Evolutionary conservation across 2,113 vertebrate genomes (phyloP).

Genomic region (Brachyistius frenatus): DNA sequence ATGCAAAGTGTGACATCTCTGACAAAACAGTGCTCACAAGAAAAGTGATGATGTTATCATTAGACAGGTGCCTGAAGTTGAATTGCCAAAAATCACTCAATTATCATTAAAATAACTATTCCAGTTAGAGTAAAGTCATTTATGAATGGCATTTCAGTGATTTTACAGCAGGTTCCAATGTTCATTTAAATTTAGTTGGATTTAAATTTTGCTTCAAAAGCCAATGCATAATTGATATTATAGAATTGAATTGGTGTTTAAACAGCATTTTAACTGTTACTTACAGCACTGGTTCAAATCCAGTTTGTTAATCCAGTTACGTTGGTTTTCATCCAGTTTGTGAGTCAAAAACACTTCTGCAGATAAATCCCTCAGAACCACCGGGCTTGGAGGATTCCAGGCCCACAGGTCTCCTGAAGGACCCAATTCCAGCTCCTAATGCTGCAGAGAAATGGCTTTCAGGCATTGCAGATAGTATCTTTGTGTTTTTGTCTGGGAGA

Average conservation of each 20-base stretch:
- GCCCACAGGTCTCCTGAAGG: constrained; percentile 49
- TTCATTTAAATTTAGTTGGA: not conserved
- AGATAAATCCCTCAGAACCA: constrained; percentile 49
- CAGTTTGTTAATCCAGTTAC: constrained; percentile 2
- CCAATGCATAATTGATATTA: not conserved
- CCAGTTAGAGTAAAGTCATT: no score
- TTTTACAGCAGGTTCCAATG: not conserved
- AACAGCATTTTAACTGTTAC: not conserved
- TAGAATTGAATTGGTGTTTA: not conserved
- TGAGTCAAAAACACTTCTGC: constrained; percentile 26
- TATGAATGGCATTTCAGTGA: not conserved
- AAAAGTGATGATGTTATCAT: no score
- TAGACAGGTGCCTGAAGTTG: no score
- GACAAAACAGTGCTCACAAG: no score
- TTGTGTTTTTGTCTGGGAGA: constrained; percentile 65
- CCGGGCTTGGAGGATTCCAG: constrained; percentile 55
- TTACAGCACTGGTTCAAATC: not conserved
- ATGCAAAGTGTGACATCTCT: no score
- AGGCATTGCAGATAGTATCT: constrained; percentile 74
- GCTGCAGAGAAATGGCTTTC: constrained; percentile 78
- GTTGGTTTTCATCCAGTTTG: constrained; percentile 21
- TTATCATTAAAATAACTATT: no score
- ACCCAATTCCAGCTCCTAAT: constrained; percentile 75
- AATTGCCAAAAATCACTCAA: no score
- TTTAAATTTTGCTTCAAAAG: not conserved